Base-by-base conservation (phyloP, 2,888 invertebrate species). In the Oxystoma pomonae region DNA sequence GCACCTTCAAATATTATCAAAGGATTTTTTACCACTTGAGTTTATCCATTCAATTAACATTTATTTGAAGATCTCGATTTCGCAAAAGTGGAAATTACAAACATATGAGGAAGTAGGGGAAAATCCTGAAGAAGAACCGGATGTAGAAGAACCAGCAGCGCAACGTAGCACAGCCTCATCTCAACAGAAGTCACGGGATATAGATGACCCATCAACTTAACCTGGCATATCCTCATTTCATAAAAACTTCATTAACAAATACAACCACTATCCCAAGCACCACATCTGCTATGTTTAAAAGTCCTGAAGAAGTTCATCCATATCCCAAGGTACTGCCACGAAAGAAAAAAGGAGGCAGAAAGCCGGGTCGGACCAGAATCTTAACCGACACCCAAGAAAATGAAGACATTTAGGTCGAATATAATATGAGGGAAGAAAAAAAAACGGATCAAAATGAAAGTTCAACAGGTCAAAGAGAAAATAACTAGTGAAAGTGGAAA, bases 1-100 rank as follows among this genome's bases (percentile, higher is more conserved):
- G 17, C 56, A 55, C 59, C n/a, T n/a, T n/a, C n/a, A n/a, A n/a
- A n/a, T n/a, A n/a, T n/a, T n/a, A n/a, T n/a, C n/a, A n/a, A n/a
- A 56, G 60, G 56, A 35, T 55, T 60, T 56, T 64, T 55, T 55
- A 58, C 64, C 20, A 64, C 64, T 57, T 57, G 64, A 57, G 61
- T 64, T 64, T 64, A 55, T 64, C 64, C 64, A 17, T 64, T 64
- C 61, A 64, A 64, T 51, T 61, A 51, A 58, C 64, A 64, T 64
- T 35, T 64, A 64, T 64, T 64, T 64, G 59, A 61, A 58, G 64
- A 64, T 51, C 58, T 61, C 55, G 64, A 61, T 64, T 61, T 61
- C 59, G 61, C 64, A 59, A 56, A 57, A 59, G 61, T 61, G 20
- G 64, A 64, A 64, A 61, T 61, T 64, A 61, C 64, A 50, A 64